These are phyloP conservation scores for Samia ricini DNA, from an alignment of 1,140 invertebrate genomes.

Conservation along the genomic window DNA sequence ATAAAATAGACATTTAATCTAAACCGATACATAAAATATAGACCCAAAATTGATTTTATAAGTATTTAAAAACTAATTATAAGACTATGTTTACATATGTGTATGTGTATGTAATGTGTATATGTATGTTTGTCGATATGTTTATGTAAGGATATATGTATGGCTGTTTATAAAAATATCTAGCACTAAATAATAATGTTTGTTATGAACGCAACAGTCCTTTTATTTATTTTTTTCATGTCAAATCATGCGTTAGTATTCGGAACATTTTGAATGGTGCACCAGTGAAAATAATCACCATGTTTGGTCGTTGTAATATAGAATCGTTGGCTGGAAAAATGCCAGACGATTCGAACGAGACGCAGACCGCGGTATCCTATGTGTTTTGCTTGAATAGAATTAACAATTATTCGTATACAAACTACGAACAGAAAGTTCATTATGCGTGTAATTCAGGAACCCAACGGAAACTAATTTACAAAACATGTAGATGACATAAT, in stretches of 20 bases:
- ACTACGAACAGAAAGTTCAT: background rate
- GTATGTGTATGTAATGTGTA: too few relatives aligned
- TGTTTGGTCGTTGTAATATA: conserved; percentile 39
- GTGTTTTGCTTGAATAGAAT: conserved; percentile 39
- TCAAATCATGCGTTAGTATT: conserved; percentile 44
- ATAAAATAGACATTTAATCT: too few relatives aligned
- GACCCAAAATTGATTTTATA: too few relatives aligned
- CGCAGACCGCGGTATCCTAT: conserved; percentile 25
- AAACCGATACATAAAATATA: too few relatives aligned
- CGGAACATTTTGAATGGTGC: conserved; percentile 43
- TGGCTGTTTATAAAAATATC: too few relatives aligned
- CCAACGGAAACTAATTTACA: background rate
- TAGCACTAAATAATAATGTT: conserved; percentile 25
- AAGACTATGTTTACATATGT: too few relatives aligned
- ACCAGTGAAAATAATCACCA: conserved; percentile 42
- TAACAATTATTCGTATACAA: conserved; percentile 30
- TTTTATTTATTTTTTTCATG: conserved; percentile 58
- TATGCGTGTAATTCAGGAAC: background rate
- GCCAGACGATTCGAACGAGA: conserved; percentile 24
- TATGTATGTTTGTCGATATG: too few relatives aligned
- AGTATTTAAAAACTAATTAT: too few relatives aligned
- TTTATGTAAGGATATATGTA: too few relatives aligned
- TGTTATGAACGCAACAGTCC: conserved; percentile 40
- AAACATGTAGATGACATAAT: too few relatives aligned
- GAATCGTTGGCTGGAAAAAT: conserved; percentile 41